These are phyloP conservation scores for Toxotes lorentzi DNA, from an alignment of 2,797 vertebrate genomes.

Conservation along the genomic window DNA sequence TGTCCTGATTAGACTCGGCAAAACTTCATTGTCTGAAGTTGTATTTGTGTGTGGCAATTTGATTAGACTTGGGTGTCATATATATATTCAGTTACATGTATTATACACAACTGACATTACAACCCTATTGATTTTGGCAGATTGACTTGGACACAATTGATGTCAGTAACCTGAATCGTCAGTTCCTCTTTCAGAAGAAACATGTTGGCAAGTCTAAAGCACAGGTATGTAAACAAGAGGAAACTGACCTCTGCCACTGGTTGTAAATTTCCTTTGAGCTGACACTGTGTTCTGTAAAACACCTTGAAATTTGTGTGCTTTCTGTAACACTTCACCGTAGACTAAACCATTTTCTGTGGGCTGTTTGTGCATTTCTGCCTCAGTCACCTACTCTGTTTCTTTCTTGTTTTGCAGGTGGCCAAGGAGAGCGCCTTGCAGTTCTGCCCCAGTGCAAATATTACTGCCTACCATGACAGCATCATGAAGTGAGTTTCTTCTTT, in stretches of 20 bases:
- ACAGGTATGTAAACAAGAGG: slow-evolving; percentile 85
- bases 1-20: neutral
- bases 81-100: neutral
- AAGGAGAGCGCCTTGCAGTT: slow-evolving; percentile 97
- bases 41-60: neutral
- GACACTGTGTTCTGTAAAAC: neutral
- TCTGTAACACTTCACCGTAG: neutral
- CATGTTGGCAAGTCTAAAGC: slow-evolving; percentile 99
- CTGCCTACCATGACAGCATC: slow-evolving; percentile 97
- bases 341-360: neutral
- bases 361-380: neutral
- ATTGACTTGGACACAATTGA: slow-evolving; percentile 99
- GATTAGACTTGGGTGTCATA: neutral
- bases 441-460: slow-evolving; percentile 94
- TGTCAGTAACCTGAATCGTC: slow-evolving; percentile 98
- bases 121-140: slow-evolving; percentile 75
- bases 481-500: slow-evolving; percentile 90
- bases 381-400: neutral
- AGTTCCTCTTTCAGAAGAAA: slow-evolving; percentile 99
- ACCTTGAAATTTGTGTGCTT: neutral
- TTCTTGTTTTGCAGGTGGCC: slow-evolving; percentile 89
- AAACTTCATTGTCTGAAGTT: neutral
- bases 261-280: neutral
- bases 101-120: neutral
- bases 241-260: neutral